Percentiles rank a stretch among this genome's conserved stretches.
Evolutionary conservation across 2,797 vertebrate genomes (phyloP).

Genomic region (Peromyscus eremicus): DNA sequence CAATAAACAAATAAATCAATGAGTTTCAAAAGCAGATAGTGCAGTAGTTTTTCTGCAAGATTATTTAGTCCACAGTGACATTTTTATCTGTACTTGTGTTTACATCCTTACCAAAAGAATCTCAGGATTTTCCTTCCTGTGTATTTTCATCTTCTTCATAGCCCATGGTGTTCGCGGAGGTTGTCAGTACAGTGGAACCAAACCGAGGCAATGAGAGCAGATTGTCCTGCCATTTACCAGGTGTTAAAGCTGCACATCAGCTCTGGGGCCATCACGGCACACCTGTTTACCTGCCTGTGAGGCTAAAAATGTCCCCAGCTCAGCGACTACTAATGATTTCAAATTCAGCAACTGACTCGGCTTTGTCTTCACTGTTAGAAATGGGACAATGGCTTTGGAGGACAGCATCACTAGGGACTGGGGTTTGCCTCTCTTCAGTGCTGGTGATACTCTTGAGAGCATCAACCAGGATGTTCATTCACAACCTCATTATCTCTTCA

Average conservation of each 20-base stretch:
- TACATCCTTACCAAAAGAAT: not conserved
- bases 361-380: not conserved
- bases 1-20: not conserved
- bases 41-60: not conserved
- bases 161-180: too few relatives aligned
- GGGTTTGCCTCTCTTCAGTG: not conserved
- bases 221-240: too few relatives aligned
- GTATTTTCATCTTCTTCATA: not conserved
- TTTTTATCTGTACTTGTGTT: not conserved
- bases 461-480: not conserved
- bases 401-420: too few relatives aligned
- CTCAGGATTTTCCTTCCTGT: not conserved
- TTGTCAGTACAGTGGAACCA: too few relatives aligned
- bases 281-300: not conserved
- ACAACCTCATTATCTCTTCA: not conserved
- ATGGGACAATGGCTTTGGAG: not conserved
- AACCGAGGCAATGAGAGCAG: not conserved
- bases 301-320: not conserved
- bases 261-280: not conserved
- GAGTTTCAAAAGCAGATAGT: not conserved
- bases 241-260: not conserved
- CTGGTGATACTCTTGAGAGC: not conserved
- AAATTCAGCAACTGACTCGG: too few relatives aligned
- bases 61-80: not conserved
- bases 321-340: not conserved